Evolutionary conservation across 35 echinoderm and acorn worm genomes (phyloP).

Genomic region (Ophiothrix spiculata): DNA sequence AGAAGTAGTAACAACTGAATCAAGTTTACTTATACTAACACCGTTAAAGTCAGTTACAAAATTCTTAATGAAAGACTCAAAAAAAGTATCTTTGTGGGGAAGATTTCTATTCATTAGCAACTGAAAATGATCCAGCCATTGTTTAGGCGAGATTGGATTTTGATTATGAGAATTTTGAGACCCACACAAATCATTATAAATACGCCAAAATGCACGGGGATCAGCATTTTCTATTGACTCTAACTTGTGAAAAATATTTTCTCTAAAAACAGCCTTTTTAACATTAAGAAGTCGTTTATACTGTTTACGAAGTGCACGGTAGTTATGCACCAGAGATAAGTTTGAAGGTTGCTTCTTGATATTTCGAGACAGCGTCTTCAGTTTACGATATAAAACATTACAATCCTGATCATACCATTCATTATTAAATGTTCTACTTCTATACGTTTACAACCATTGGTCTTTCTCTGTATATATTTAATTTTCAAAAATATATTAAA

Average conservation of each 20-base stretch:
- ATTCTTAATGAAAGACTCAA: background rate
- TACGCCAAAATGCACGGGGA: background rate
- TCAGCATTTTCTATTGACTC: background rate
- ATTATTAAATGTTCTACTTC: no score
- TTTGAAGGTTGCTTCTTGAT: no score
- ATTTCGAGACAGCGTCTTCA: background rate
- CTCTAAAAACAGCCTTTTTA: background rate
- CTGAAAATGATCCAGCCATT: background rate
- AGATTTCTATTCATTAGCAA: background rate
- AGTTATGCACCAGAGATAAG: background rate
- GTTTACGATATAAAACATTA: background rate
- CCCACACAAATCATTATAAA: background rate
- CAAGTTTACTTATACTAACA: background rate
- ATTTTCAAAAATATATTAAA: no score
- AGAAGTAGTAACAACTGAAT: background rate
- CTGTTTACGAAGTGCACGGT: no score
- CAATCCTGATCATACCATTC: slow-evolving; percentile 9
- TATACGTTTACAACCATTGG: no score
- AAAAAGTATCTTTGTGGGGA: background rate
- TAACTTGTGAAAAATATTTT: background rate
- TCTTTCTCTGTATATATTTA: no score
- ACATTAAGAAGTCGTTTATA: no score
- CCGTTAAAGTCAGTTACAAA: background rate
- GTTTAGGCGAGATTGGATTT: background rate
- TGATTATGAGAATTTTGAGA: background rate